Percentiles rank a stretch among this genome's conserved stretches.
phyloP scores from a whole-genome alignment of 1,140 invertebrate genomes.

The Gonioctena quinquepunctata region DNA sequence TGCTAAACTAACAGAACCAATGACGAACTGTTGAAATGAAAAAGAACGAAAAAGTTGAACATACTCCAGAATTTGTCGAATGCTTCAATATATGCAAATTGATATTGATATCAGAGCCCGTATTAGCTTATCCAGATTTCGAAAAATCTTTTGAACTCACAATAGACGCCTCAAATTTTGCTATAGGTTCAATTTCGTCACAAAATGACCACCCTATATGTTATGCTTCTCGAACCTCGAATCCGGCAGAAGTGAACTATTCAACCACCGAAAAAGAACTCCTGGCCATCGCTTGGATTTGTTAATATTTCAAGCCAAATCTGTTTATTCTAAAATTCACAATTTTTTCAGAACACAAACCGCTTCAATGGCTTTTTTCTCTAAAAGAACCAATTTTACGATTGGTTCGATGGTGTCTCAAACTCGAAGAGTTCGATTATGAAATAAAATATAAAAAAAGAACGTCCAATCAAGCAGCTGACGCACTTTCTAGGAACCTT shows the following conservation, averaged over 20 bases:
- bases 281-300: constrained; percentile 51
- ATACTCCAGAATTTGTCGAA: constrained; percentile 16
- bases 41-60: constrained; percentile 6
- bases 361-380: constrained; percentile 54
- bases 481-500: constrained; percentile 45
- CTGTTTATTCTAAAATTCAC: constrained; percentile 55
- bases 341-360: constrained; percentile 57
- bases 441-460: constrained; percentile 49
- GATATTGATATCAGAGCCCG: constrained; percentile 2
- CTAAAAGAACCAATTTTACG: constrained; percentile 54
- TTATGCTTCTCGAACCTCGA: constrained; percentile 35
- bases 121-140: constrained; percentile 3
- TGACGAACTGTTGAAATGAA: constrained; percentile 5
- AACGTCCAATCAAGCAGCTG: constrained; percentile 50
- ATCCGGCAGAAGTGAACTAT: constrained; percentile 37
- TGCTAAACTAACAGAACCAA: constrained; percentile 26
- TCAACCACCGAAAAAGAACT: constrained; percentile 50
- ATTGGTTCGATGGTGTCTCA: constrained; percentile 51
- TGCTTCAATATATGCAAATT: constrained; percentile 20
- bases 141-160: constrained; percentile 10
- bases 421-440: constrained; percentile 17
- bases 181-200: constrained; percentile 32
- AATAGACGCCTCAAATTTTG: constrained; percentile 32
- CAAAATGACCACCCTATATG: constrained; percentile 33
- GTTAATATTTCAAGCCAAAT: constrained; percentile 54